Evolutionary conservation across 2,797 vertebrate genomes (phyloP).

Genomic region (Spondyliosoma cantharus): DNA sequence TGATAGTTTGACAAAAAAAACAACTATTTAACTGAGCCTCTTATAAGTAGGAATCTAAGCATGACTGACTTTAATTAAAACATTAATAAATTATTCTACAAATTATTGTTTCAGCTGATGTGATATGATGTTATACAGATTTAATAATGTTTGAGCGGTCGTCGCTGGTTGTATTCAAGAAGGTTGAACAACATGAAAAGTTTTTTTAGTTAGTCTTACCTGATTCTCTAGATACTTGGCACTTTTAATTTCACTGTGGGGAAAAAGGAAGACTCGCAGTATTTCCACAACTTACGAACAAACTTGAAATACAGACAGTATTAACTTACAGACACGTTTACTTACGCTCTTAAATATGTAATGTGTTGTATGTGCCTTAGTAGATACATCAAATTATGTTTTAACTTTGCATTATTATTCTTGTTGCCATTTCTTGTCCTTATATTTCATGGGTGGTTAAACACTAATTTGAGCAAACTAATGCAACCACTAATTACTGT

Average conservation of each 20-base stretch:
- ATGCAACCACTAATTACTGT: conserved; percentile 26
- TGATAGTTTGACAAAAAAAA: conserved; percentile 16
- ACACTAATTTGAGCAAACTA: conserved; percentile 20
- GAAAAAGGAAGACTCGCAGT: conserved; percentile 13
- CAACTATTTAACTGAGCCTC: conserved; percentile 16
- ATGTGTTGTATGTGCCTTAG: conserved; percentile 13
- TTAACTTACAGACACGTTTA: conserved; percentile 48
- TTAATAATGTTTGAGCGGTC: background rate
- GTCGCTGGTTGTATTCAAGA: background rate
- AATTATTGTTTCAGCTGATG: conserved; percentile 27
- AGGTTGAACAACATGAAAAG: conserved; percentile 7
- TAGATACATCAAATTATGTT: conserved; percentile 12
- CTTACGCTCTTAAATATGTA: conserved; percentile 18
- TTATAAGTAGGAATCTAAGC: conserved; percentile 11
- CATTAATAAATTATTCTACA: background rate
- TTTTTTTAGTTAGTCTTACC: conserved; percentile 49
- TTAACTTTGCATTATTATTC: background rate
- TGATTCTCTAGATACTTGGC: conserved; percentile 29
- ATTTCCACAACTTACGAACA: conserved; percentile 32
- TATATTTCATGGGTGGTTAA: background rate
- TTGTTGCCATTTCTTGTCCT: background rate
- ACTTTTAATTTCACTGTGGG: conserved; percentile 55
- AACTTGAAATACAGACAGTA: conserved; percentile 53
- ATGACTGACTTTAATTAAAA: conserved; percentile 20
- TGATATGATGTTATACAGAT: conserved; percentile 24